Conservation (phyloP, 2,113 vertebrate species). For the Protomyctophum bolini region DNA sequence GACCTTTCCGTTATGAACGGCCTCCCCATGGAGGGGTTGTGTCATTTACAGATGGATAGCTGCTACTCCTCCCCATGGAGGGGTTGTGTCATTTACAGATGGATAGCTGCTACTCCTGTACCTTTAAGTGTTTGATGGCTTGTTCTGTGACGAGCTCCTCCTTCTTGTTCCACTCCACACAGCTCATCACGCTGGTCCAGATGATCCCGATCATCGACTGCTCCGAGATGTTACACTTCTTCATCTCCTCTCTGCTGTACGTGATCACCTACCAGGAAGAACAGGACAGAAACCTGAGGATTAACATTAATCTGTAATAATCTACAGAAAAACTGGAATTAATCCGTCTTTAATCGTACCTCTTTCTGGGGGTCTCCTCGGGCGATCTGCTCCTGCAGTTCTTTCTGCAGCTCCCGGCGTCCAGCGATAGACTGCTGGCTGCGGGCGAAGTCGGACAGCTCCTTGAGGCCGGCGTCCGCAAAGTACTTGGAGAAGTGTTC, state of each 20-base stretch:
- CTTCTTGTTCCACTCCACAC: conserved; percentile 99
- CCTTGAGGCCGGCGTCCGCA: conserved; percentile 96
- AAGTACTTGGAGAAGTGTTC: conserved; percentile 99
- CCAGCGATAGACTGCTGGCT: conserved; percentile 97
- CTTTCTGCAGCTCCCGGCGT: conserved; percentile 96
- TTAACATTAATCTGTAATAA: too few relatives aligned
- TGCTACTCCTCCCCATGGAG: not conserved
- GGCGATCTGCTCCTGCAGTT: conserved; percentile 95
- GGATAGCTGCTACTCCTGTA: conserved; percentile 42
- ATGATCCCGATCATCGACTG: conserved; percentile 92
- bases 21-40: not conserved
- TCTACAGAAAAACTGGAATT: too few relatives aligned
- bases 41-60: not conserved
- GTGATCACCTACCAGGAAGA: conserved; percentile 84
- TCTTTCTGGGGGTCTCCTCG: conserved; percentile 94
- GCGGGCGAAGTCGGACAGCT: conserved; percentile 94
- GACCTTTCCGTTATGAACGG: not conserved
- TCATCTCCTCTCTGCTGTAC: conserved; percentile 97
- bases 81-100: not conserved
- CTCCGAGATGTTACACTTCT: conserved; percentile 93
- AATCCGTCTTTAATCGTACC: conserved; percentile 57
- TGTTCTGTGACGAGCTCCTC: conserved; percentile 99
- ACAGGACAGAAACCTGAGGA: too few relatives aligned
- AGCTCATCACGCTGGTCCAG: conserved; percentile 97
- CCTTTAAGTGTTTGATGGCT: conserved; percentile 99